Evolutionary conservation across 2,888 invertebrate species (phyloP).

Genomic region (Agrilus cyanescens): DNA sequence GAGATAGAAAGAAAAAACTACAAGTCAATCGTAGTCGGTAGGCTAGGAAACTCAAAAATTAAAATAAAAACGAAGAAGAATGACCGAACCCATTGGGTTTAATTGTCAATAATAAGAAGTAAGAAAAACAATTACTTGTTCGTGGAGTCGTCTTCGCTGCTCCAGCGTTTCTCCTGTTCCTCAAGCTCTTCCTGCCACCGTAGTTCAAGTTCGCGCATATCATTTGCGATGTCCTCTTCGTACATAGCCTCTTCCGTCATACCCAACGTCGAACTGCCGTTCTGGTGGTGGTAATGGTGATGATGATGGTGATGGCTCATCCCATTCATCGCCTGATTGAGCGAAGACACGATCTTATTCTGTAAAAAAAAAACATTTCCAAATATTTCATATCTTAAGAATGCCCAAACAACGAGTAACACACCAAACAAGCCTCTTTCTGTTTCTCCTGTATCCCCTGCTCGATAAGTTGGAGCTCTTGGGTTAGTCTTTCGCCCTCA

Average conservation of each 20-base stretch:
- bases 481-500: constrained; percentile 45
- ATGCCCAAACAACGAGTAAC: constrained; percentile 10
- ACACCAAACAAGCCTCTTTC: constrained; percentile 41
- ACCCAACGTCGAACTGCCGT: constrained; percentile 15
- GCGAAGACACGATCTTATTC: constrained; percentile 33
- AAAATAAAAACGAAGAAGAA: constrained; percentile 10
- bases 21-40: constrained; percentile 1
- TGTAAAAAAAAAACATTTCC: constrained; percentile 17
- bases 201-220: constrained; percentile 51
- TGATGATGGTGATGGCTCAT: constrained; percentile 10
- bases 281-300: constrained; percentile 18
- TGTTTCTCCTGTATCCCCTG: constrained; percentile 51
- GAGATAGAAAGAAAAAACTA: constrained; percentile 3
- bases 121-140: constrained; percentile 26
- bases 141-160: constrained; percentile 41
- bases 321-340: constrained; percentile 23
- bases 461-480: constrained; percentile 48
- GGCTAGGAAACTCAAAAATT: neutral
- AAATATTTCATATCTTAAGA: neutral
- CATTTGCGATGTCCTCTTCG: constrained; percentile 53
- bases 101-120: constrained; percentile 13
- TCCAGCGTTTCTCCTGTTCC: constrained; percentile 50
- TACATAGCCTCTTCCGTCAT: constrained; percentile 44
- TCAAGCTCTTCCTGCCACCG: constrained; percentile 55
- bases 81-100: constrained; percentile 34